A percentile compares a stretch with the other conserved stretches of the same genome.
Evolutionary conservation across 2,888 invertebrate genomes (phyloP).

Genomic region (Pelosia muscerda): DNA sequence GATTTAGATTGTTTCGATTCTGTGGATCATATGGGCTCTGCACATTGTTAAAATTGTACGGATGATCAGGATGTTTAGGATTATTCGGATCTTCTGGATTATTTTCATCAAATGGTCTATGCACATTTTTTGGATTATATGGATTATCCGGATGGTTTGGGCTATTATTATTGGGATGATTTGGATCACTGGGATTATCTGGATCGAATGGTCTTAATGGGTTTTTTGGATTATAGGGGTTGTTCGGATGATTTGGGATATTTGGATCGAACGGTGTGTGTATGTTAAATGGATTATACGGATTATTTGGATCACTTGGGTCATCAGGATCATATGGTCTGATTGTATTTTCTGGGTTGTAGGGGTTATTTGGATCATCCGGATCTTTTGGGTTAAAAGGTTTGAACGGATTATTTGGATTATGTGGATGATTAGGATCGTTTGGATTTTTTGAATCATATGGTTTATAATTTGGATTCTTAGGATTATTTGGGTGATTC

Average conservation of each 20-base stretch:
- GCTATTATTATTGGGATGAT: slow-evolving; percentile 11
- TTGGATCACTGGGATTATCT: slow-evolving; percentile 7
- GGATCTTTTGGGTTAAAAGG: slow-evolving; percentile 13
- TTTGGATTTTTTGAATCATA: background rate
- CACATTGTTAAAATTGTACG: too few species aligned
- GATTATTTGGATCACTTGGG: slow-evolving; percentile 2
- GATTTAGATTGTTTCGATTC: background rate
- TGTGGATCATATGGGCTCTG: background rate
- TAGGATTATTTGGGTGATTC: slow-evolving; percentile 11
- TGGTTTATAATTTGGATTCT: slow-evolving; percentile 2
- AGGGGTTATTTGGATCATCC: slow-evolving; percentile 8
- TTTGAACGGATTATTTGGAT: slow-evolving; percentile 8
- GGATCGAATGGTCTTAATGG: slow-evolving; percentile 7
- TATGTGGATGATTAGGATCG: slow-evolving; percentile 1
- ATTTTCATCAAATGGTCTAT: background rate
- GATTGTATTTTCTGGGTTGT: background rate
- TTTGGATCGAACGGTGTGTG: slow-evolving; percentile 4
- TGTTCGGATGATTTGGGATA: slow-evolving; percentile 3
- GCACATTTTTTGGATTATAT: background rate
- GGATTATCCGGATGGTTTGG: slow-evolving; percentile 13
- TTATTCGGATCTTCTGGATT: slow-evolving; percentile 9
- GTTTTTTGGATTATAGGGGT: slow-evolving; percentile 9
- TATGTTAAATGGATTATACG: slow-evolving; percentile 5
- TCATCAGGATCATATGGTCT: slow-evolving; percentile 2
- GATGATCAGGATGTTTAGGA: background rate